A percentile compares a stretch with the other conserved stretches of the same genome.
phyloP scores from a whole-genome alignment of 2,113 vertebrate genomes.

The Psephotus haematonotus region DNA sequence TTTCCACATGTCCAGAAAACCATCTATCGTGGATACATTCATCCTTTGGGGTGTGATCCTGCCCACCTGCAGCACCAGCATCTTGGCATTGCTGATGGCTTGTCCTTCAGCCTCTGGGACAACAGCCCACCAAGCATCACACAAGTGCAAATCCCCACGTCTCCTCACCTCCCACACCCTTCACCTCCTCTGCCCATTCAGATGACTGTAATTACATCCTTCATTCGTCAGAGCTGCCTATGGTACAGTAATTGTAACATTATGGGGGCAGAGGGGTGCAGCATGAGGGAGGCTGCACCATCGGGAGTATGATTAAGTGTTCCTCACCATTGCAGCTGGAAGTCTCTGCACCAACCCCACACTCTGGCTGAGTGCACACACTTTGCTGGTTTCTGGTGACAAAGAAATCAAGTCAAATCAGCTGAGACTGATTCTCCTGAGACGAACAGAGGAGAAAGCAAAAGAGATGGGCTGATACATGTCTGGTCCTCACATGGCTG shows the following conservation, averaged over 20 bases:
- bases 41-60: background rate
- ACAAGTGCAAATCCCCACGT: accelerated
- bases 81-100: background rate
- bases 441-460: background rate
- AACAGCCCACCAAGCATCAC: background rate
- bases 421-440: background rate
- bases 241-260: background rate
- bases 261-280: background rate
- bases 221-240: background rate
- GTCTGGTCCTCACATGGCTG: background rate
- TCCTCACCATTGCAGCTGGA: background rate
- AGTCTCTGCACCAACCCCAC: background rate
- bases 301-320: background rate
- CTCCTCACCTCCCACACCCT: background rate
- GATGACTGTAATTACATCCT: background rate
- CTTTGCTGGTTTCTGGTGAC: background rate
- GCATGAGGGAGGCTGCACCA: background rate
- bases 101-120: background rate
- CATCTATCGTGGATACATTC: background rate
- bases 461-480: background rate
- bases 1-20: background rate
- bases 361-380: background rate
- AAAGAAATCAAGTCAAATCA: background rate
- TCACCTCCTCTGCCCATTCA: background rate
- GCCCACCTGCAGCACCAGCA: background rate